These are phyloP conservation scores for Oreohelix idahoensis DNA, from an alignment of 1,140 invertebrate species.

Conservation along the genomic window DNA sequence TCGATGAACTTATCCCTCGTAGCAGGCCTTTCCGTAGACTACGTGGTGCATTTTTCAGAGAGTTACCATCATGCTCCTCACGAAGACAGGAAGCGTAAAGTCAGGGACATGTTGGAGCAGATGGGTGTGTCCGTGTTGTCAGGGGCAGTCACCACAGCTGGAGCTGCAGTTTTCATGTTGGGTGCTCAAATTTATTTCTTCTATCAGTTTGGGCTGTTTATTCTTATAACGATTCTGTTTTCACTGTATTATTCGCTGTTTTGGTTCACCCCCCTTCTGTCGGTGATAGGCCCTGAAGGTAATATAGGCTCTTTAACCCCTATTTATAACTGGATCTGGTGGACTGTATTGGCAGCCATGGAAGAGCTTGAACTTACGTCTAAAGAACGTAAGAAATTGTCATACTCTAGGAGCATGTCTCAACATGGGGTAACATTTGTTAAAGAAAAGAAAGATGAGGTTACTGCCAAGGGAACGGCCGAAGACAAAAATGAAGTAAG, in stretches of 20 bases:
- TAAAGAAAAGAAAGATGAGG: no score
- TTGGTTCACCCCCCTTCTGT: constrained; percentile 58
- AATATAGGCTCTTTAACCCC: constrained; percentile 50
- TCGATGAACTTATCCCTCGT: constrained; percentile 67
- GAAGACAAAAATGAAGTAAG: no score
- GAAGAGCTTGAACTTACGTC: background rate
- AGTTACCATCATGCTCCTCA: constrained; percentile 60
- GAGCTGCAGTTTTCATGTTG: constrained; percentile 64
- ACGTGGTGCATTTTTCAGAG: constrained; percentile 69
- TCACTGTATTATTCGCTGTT: constrained; percentile 60
- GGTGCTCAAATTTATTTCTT: constrained; percentile 60
- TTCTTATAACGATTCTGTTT: constrained; percentile 65
- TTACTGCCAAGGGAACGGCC: no score
- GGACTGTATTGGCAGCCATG: background rate
- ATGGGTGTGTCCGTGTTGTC: constrained; percentile 65
- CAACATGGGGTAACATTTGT: no score
- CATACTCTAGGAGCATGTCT: background rate
- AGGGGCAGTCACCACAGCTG: constrained; percentile 59
- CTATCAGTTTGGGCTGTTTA: constrained; percentile 65
- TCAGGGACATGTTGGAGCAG: constrained; percentile 62
- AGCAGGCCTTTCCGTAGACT: constrained; percentile 68
- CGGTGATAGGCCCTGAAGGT: constrained; percentile 56
- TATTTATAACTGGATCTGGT: constrained; percentile 40
- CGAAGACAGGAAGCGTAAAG: constrained; percentile 50
- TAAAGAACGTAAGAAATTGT: background rate